Evolutionary conservation across 2,797 vertebrate genomes (phyloP).

Genomic region (Rhodeus uyekii): DNA sequence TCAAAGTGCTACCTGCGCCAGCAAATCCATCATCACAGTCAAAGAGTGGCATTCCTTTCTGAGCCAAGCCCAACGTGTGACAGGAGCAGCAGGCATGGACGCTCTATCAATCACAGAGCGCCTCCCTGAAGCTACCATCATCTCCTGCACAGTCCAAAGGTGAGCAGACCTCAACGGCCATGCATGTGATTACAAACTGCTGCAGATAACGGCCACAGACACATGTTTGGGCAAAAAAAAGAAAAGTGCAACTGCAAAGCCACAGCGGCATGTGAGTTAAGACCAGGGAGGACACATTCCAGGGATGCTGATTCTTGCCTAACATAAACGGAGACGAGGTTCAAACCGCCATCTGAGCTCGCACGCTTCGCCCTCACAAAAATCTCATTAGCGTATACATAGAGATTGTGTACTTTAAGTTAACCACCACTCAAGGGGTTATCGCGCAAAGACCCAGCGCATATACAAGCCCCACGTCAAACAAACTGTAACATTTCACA

Average conservation of each 20-base stretch:
- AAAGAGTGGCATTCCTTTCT: conserved; percentile 41
- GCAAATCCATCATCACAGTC: conserved; percentile 41
- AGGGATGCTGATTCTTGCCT: not conserved
- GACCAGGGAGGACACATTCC: conserved; percentile 39
- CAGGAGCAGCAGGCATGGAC: conserved; percentile 3
- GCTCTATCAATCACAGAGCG: conserved; percentile 46
- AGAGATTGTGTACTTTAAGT: conserved; percentile 27
- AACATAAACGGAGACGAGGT: conserved; percentile 2
- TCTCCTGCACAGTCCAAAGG: conserved; percentile 48
- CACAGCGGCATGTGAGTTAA: not conserved
- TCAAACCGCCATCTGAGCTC: not conserved
- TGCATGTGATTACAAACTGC: conserved; percentile 25
- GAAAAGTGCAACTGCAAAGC: not conserved
- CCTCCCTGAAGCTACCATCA: not conserved
- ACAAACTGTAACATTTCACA: conserved; percentile 32
- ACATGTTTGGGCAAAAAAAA: not conserved
- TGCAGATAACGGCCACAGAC: conserved; percentile 18
- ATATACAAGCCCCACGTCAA: not conserved
- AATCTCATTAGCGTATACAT: conserved; percentile 4
- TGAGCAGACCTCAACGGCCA: conserved; percentile 33
- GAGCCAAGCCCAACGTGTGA: conserved; percentile 18
- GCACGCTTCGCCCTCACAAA: conserved; percentile 6
- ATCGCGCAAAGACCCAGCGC: not conserved
- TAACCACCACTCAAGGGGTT: conserved; percentile 8
- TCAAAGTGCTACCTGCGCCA: conserved; percentile 37